Conservation (phyloP, 2,888 invertebrate species). For the Agonopterix arenella region DNA sequence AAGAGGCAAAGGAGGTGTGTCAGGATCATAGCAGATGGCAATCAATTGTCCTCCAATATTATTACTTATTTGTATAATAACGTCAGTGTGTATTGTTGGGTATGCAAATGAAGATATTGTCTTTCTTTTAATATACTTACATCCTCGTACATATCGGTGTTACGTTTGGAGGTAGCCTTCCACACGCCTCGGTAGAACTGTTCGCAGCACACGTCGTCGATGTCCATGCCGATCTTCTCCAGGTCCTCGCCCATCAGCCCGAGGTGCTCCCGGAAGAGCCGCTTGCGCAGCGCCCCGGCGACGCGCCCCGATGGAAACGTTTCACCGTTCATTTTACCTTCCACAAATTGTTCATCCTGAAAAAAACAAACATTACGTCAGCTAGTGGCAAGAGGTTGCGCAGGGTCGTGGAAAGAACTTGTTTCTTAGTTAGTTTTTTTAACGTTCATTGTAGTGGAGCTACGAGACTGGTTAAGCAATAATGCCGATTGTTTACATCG, state of each 20-base stretch:
- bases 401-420: too few species aligned
- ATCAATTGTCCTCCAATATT: too few species aligned
- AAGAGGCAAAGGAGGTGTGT: too few species aligned
- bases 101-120: too few species aligned
- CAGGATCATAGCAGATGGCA: too few species aligned
- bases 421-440: neutral
- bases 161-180: slow-evolving; percentile 86
- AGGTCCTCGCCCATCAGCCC: slow-evolving; percentile 78
- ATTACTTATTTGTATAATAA: too few species aligned
- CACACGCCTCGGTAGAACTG: slow-evolving; percentile 91
- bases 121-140: slow-evolving; percentile 22
- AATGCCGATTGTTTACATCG: too few species aligned
- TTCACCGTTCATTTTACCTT: slow-evolving; percentile 89
- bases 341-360: slow-evolving; percentile 87
- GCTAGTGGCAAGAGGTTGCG: too few species aligned
- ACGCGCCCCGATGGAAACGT: slow-evolving; percentile 90
- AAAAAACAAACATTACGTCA: slow-evolving; percentile 1
- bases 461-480: too few species aligned
- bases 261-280: slow-evolving; percentile 94
- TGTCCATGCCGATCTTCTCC: slow-evolving; percentile 68
- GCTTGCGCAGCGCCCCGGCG: slow-evolving; percentile 89
- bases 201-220: slow-evolving; percentile 88
- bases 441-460: too few species aligned
- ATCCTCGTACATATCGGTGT: slow-evolving; percentile 93
- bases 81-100: too few species aligned